Conservation (phyloP, 2,797 vertebrate genomes). For the Odontamblyopus lacepedii region DNA sequence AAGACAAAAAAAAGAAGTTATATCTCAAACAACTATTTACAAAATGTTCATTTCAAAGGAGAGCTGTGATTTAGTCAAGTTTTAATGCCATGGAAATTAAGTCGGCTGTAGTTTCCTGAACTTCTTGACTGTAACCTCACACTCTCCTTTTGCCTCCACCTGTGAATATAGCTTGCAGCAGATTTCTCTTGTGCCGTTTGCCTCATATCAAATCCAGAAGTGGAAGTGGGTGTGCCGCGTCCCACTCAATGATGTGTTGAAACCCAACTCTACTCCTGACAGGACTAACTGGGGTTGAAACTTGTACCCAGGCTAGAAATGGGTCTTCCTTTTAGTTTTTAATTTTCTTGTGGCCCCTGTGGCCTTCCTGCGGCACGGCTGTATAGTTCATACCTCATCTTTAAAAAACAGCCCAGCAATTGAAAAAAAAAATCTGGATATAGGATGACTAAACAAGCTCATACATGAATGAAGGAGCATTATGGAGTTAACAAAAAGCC, state of each 20-base stretch:
- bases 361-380: slow-evolving; percentile 34
- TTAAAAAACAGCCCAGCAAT: slow-evolving; percentile 48
- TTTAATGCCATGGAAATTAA: slow-evolving; percentile 16
- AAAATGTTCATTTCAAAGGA: neutral
- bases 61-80: slow-evolving; percentile 7
- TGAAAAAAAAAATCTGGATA: slow-evolving; percentile 42
- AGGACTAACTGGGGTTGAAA: slow-evolving; percentile 15
- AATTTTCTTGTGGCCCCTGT: slow-evolving; percentile 14
- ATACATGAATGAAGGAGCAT: slow-evolving; percentile 44
- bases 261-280: slow-evolving; percentile 43
- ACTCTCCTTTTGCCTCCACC: slow-evolving; percentile 9
- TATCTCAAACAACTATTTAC: neutral
- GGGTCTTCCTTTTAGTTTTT: neutral
- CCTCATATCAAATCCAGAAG: slow-evolving; percentile 41
- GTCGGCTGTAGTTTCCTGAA: neutral
- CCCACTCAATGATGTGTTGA: slow-evolving; percentile 41
- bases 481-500: slow-evolving; percentile 48
- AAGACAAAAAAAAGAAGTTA: too few relatives aligned
- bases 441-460: slow-evolving; percentile 52
- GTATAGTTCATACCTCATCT: slow-evolving; percentile 54
- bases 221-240: slow-evolving; percentile 22
- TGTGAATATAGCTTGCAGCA: slow-evolving; percentile 16
- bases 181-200: slow-evolving; percentile 17
- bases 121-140: slow-evolving; percentile 9
- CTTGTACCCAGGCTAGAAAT: slow-evolving; percentile 17